Evolutionary conservation across 2,888 invertebrate genomes (phyloP).

Genomic region (Prenolepis imparis): DNA sequence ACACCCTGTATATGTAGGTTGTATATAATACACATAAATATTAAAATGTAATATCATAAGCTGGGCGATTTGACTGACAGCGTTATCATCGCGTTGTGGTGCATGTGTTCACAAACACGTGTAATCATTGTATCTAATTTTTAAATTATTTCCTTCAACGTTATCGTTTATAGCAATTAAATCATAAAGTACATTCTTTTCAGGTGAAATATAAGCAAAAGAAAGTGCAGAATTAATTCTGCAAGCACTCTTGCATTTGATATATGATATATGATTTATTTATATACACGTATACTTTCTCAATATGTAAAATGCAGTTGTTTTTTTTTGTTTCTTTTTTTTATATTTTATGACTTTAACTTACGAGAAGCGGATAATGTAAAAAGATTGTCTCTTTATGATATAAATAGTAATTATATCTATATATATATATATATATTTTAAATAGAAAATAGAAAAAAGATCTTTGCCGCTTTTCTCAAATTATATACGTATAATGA

Average conservation of each 20-base stretch:
- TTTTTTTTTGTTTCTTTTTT: not conserved
- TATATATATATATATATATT: no score
- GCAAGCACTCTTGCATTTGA: not conserved
- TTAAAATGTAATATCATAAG: not conserved
- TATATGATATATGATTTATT: not conserved
- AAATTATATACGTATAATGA: not conserved
- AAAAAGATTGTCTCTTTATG: not conserved
- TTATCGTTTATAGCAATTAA: slow-evolving; percentile 11
- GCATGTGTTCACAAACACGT: not conserved
- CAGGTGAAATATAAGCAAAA: not conserved
- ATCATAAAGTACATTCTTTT: not conserved
- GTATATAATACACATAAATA: not conserved
- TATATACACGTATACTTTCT: not conserved
- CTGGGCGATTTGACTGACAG: not conserved
- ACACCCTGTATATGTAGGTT: not conserved
- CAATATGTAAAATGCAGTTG: not conserved
- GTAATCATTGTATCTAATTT: slow-evolving; percentile 17
- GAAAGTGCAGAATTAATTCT: not conserved
- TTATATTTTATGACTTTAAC: slow-evolving; percentile 7
- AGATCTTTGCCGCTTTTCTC: not conserved
- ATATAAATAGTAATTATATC: no score
- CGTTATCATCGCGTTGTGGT: not conserved
- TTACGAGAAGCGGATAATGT: not conserved
- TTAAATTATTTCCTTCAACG: slow-evolving; percentile 8
- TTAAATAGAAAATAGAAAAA: not conserved